A percentile compares a stretch with the other conserved stretches of the same genome.
phyloP scores from a whole-genome alignment of 2,888 invertebrate species.

The Mythimna loreyi region DNA sequence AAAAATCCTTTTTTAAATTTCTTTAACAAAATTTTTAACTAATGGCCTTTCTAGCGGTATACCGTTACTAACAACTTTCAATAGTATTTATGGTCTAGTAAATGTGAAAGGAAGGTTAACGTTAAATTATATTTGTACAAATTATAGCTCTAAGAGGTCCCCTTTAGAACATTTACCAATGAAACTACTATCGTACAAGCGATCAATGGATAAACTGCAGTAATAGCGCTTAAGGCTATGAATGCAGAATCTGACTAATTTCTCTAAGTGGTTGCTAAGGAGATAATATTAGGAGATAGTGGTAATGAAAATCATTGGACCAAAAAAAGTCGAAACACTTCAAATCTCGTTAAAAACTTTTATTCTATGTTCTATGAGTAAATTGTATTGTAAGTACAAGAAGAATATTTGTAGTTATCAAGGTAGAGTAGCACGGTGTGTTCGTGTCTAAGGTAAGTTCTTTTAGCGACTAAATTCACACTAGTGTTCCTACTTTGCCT shows the following conservation, averaged over 20 bases:
- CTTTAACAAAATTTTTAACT: too few species aligned
- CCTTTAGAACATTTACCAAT: not conserved
- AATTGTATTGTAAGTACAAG: too few species aligned
- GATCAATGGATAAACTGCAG: not conserved
- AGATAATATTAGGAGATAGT: not conserved
- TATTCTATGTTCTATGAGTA: not conserved
- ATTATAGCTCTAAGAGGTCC: not conserved
- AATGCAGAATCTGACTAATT: constrained; percentile 13
- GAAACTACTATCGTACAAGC: not conserved
- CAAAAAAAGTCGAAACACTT: not conserved
- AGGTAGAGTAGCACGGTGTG: too few species aligned
- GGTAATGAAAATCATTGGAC: not conserved
- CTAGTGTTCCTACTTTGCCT: too few species aligned
- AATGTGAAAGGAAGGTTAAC: not conserved
- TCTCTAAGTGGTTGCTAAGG: constrained; percentile 6
- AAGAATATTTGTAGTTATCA: too few species aligned
- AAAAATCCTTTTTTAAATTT: too few species aligned
- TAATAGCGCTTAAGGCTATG: not conserved
- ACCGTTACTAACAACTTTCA: not conserved
- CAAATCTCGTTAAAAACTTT: not conserved
- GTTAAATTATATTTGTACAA: too few species aligned
- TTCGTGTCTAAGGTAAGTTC: too few species aligned
- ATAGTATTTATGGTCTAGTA: not conserved
- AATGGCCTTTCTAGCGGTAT: not conserved
- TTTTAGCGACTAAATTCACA: too few species aligned